A percentile compares a stretch with the other conserved stretches of the same genome.
These are phyloP conservation scores for Prunella fulvescens DNA, from an alignment of 2,113 vertebrate species.

Conservation along the genomic window DNA sequence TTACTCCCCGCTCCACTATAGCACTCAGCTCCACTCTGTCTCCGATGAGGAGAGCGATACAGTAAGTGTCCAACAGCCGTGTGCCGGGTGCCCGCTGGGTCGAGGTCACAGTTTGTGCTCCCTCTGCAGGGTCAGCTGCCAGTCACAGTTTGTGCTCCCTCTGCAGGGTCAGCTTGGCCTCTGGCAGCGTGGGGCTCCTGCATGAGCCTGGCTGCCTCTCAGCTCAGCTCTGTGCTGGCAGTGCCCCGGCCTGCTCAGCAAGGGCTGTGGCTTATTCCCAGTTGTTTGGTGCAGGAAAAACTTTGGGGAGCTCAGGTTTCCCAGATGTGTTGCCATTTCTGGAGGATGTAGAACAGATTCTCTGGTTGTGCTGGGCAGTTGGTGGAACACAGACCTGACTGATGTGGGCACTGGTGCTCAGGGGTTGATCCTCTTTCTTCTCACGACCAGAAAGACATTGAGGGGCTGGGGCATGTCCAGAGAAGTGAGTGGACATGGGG, in stretches of 20 bases:
- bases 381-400: not conserved
- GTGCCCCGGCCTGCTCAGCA: not conserved
- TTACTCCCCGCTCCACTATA: conserved; percentile 99
- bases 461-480: not conserved
- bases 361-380: not conserved
- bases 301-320: not conserved
- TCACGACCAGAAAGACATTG: not conserved
- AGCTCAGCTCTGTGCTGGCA: not conserved
- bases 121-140: not conserved
- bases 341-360: not conserved
- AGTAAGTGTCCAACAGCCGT: conserved; percentile 82
- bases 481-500: not conserved
- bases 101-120: not conserved
- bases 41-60: conserved; percentile 94
- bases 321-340: not conserved
- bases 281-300: not conserved
- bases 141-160: not conserved
- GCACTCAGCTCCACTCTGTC: conserved; percentile 85
- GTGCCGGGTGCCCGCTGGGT: not conserved
- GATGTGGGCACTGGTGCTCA: not conserved
- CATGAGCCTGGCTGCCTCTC: not conserved
- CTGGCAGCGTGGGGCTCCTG: not conserved
- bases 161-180: not conserved
- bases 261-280: not conserved
- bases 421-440: not conserved